phyloP scores from a whole-genome alignment of 1,140 invertebrate species.

The Eriosoma lanigerum region DNA sequence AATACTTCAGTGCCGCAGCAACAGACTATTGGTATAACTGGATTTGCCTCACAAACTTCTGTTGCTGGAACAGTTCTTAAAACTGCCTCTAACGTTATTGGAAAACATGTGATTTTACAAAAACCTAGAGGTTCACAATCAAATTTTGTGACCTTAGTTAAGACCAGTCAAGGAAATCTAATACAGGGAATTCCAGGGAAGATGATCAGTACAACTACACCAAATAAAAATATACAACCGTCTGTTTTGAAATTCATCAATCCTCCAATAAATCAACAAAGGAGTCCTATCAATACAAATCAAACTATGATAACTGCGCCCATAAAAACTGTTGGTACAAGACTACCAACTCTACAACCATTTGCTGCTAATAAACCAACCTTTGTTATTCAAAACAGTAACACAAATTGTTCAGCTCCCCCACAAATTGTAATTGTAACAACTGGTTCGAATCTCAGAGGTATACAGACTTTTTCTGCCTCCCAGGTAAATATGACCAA shows the following conservation, averaged over 20 bases:
- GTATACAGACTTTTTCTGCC: constrained; percentile 67
- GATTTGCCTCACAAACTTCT: constrained; percentile 35
- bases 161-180: constrained; percentile 80
- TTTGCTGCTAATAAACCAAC: constrained; percentile 62
- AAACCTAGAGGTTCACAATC: constrained; percentile 62
- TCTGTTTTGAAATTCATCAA: constrained; percentile 83
- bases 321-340: constrained; percentile 68
- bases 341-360: too few species aligned
- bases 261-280: constrained; percentile 58
- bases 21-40: constrained; percentile 40
- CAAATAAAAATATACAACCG: constrained; percentile 61
- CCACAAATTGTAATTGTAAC: constrained; percentile 73
- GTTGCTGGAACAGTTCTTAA: constrained; percentile 57
- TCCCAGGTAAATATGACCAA: constrained; percentile 60
- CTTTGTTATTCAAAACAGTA: constrained; percentile 68
- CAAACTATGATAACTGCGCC: constrained; percentile 67
- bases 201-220: constrained; percentile 57
- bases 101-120: constrained; percentile 63
- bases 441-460: constrained; percentile 66
- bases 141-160: constrained; percentile 88
- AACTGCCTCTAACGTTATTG: constrained; percentile 57
- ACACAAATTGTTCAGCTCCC: constrained; percentile 62
- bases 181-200: constrained; percentile 64
- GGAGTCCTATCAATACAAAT: constrained; percentile 57
- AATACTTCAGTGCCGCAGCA: constrained; percentile 16